Evolutionary conservation across 2,113 vertebrate species (phyloP), one percentile per base, ranked within the genome.

Genomic region (Polypterus bichir): DNA sequence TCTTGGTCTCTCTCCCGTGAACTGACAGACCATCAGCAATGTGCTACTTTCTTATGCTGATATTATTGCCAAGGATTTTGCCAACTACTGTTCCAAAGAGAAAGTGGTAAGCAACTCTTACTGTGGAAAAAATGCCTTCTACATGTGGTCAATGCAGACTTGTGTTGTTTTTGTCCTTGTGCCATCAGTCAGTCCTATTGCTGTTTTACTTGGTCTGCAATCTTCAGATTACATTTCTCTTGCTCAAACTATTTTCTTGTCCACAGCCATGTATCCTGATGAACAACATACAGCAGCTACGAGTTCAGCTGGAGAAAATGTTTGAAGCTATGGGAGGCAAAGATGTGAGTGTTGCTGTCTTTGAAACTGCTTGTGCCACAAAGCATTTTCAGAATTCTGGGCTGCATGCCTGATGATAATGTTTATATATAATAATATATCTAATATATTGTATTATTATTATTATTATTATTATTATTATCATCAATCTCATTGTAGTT

Each of bases 281-380:
- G 88, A 98, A 98, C 78, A 98, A 98, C 78, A 97, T 97, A 48
- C 94, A 98, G 77, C 94, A 98, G 77, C 87, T 98, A 9, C 83
- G 94, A 1, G 94, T 98, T 45, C 94, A 98, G 78, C 73, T 98
- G 3, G 94, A 98, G 81, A 98, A 97, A 83, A 98, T 98, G 93
- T 98, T 98, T 54, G 93, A 98, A 72, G 94, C 92, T 66, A 98
- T 98, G 94, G 94, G 94, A 68, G 92, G 92, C 27, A 97, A 94
- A 79, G 91, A 95, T 56, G 93, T 94, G 61, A 61, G 91, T 69
- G 5, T 0, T 1, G 6, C 5, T 58, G 5, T 58, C 56, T 46
- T 5, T n/a, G 27, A 27, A 27, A 1, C 27, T 27, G 27, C 27
- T 27, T 27, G 27, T 27, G 27, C 27, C 27, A 27, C 27, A 27